phyloP scores from a whole-genome alignment of 2,113 vertebrate genomes.

The Poecile atricapillus region DNA sequence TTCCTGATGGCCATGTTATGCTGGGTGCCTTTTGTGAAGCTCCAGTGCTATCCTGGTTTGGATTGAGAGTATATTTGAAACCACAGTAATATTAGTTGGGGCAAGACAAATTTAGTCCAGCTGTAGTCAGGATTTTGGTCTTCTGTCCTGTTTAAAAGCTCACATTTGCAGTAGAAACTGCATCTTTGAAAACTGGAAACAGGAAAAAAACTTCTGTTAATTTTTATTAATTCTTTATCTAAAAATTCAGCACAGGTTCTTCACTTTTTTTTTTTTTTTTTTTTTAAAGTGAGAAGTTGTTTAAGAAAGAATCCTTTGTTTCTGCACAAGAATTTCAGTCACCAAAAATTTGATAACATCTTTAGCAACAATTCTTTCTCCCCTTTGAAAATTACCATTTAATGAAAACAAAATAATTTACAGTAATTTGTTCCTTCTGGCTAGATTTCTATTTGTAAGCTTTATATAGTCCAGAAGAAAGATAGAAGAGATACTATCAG shows the following conservation, averaged over 20 bases:
- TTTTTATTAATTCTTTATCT: neutral
- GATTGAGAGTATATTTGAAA: neutral
- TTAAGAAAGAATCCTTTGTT: neutral
- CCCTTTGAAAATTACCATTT: neutral
- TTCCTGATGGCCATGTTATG: neutral
- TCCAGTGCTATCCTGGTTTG: neutral
- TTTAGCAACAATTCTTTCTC: neutral
- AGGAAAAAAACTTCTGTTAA: neutral
- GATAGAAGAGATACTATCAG: neutral
- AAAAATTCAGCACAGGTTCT: neutral
- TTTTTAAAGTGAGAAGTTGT: neutral
- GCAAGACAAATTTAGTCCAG: neutral
- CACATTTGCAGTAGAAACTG: neutral
- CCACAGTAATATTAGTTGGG: neutral
- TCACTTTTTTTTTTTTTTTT: neutral
- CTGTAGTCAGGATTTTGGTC: neutral
- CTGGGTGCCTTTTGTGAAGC: neutral
- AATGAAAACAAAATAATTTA: neutral
- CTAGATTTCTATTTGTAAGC: neutral
- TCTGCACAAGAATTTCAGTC: neutral
- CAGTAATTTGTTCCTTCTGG: neutral
- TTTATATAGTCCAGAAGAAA: neutral
- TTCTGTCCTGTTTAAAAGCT: neutral
- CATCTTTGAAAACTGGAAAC: neutral
- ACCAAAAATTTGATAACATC: neutral